A percentile compares a stretch with the other conserved stretches of the same genome.
phyloP scores from a whole-genome alignment of 2,113 vertebrate genomes.

The Melanerpes aurifrons region DNA sequence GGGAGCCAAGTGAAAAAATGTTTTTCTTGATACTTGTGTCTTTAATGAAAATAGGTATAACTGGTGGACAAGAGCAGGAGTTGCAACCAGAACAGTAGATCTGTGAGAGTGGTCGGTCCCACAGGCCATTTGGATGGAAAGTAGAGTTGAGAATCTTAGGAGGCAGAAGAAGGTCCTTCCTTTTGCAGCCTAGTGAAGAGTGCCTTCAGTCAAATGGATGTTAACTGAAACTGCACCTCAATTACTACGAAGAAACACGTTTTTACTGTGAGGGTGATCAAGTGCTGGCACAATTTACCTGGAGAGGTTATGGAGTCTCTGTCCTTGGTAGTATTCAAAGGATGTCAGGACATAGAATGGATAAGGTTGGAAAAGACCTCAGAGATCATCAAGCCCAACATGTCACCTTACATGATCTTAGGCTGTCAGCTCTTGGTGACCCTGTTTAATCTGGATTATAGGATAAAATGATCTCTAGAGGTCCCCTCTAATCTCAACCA shows the following conservation, averaged over 20 bases:
- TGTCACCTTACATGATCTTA: not conserved
- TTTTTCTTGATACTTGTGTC: not conserved
- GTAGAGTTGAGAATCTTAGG: not conserved
- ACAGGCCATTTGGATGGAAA: not conserved
- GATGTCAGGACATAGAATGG: too few relatives aligned
- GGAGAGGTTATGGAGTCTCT: not conserved
- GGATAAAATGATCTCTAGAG: not conserved
- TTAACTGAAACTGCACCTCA: not conserved
- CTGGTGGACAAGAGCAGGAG: not conserved
- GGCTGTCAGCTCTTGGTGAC: not conserved
- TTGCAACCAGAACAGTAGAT: not conserved
- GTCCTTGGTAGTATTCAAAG: too few relatives aligned
- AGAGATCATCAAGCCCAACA: too few relatives aligned
- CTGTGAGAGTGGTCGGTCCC: rapidly evolving
- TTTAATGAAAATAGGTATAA: rapidly evolving
- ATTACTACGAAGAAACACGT: rapidly evolving
- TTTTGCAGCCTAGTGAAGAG: not conserved
- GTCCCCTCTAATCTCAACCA: not conserved
- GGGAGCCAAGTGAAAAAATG: not conserved
- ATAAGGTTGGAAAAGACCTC: too few relatives aligned
- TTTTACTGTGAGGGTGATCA: not conserved
- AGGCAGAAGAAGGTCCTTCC: not conserved
- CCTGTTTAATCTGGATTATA: not conserved
- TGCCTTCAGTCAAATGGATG: not conserved
- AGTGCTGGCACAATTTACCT: not conserved